Base-by-base conservation (phyloP, 1,140 invertebrate species). In the Plodia interpunctella region DNA sequence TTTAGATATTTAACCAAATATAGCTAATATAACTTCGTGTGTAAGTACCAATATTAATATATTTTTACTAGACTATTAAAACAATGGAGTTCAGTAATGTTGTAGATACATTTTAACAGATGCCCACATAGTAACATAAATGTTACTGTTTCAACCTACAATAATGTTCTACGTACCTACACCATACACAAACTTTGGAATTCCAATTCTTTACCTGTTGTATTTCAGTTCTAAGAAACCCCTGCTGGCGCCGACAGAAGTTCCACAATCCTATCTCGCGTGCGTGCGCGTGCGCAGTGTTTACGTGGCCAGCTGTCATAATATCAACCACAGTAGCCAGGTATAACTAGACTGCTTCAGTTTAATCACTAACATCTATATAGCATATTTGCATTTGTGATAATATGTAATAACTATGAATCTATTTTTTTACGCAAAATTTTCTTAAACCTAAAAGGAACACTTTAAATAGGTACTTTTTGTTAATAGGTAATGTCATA, bases 241-340 rank as follows among this genome's bases (percentile, higher is more conserved):
- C 66, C 65, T 72, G 66, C 68, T 35, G 32, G 66, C 61, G 59
- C 51, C 52, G 76, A 66, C 80, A 78, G 79, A 67, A 74, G 66
- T 77, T 72, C 62, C 49, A 72, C 21, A 79, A 79, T 71, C 71
- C 52, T 72, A 74, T 75, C 72, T 64, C 52, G 57, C 55, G 64
- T 66, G 64, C 69, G 73, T 60, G 76, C 67, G 68, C 74, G 68
- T 61, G 64, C 54, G 35, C 38, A 58, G 11, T 76, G 75, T 81
- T 82, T 82, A 85, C 75, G 76, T 78, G 76, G 76, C 70, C 56
- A 57, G 70, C 73, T 82, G 72, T 78, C 77, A 80, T 76, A 83
- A 80, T 60, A 57, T 21, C 49, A 20, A 44, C 35, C 17, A 64
- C 55, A 57, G 64, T 60, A 69, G 64, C 61, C 5, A 10, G 20